Evolutionary conservation across 2,797 vertebrate genomes (phyloP).

Genomic region (Crenichthys baileyi): DNA sequence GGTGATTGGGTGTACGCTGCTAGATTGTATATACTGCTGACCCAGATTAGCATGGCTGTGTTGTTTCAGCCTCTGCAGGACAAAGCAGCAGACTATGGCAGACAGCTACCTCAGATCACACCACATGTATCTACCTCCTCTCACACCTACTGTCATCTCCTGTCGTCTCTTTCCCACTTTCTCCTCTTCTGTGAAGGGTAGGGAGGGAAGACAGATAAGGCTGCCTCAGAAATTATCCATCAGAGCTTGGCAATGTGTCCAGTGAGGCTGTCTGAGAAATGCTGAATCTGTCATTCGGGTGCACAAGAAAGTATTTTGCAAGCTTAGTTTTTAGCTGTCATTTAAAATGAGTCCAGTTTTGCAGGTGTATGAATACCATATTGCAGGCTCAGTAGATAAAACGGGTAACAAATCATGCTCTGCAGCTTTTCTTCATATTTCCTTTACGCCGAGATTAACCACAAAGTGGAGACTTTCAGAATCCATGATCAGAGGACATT

Average conservation of each 20-base stretch:
- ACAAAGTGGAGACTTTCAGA: slow-evolving; percentile 48
- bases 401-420: slow-evolving; percentile 48
- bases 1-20: slow-evolving; percentile 17
- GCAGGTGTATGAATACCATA: slow-evolving; percentile 47
- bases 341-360: slow-evolving; percentile 52
- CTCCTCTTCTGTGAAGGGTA: slow-evolving; percentile 47
- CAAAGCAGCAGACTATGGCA: slow-evolving; percentile 56
- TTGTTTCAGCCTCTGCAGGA: slow-evolving; percentile 51
- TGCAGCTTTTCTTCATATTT: slow-evolving; percentile 42
- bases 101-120: slow-evolving; percentile 64
- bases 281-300: slow-evolving; percentile 66
- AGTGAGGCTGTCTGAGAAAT: slow-evolving; percentile 55
- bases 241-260: slow-evolving; percentile 64
- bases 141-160: slow-evolving; percentile 64
- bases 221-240: slow-evolving; percentile 73
- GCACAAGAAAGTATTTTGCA: slow-evolving; percentile 48
- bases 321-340: slow-evolving; percentile 57
- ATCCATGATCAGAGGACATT: slow-evolving; percentile 47
- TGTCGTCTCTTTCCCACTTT: slow-evolving; percentile 60
- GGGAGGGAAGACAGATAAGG: slow-evolving; percentile 64
- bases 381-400: slow-evolving; percentile 28
- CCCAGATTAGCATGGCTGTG: slow-evolving; percentile 42
- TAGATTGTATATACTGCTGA: slow-evolving; percentile 28
- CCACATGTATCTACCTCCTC: slow-evolving; percentile 62
- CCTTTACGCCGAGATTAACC: slow-evolving; percentile 44